phyloP scores from a whole-genome alignment of 2,113 vertebrate genomes.

The Crotalus tigris region DNA sequence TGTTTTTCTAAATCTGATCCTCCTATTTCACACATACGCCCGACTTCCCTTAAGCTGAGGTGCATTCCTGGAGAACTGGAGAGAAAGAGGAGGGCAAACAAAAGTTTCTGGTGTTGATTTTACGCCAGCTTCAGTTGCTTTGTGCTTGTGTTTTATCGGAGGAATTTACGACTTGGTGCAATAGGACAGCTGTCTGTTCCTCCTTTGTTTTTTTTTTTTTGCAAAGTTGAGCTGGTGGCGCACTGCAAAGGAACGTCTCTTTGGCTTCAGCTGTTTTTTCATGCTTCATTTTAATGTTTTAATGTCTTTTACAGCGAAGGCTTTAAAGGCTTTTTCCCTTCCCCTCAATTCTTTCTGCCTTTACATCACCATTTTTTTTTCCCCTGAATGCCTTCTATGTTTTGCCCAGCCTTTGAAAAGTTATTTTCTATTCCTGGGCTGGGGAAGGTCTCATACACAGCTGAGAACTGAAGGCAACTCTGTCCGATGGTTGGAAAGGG shows the following conservation, averaged over 20 bases:
- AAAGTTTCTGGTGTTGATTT: not conserved
- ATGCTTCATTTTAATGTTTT: constrained; percentile 5
- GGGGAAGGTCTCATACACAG: constrained; percentile 50
- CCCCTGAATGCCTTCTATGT: accelerated
- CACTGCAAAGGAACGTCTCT: constrained; percentile 17
- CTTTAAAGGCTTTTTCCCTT: not conserved
- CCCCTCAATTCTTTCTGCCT: not conserved
- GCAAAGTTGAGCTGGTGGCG: constrained; percentile 12
- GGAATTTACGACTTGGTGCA: constrained; percentile 26
- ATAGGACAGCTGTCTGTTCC: constrained; percentile 25
- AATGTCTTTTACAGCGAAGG: constrained; percentile 13
- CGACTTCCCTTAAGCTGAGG: accelerated
- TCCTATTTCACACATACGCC: too few relatives aligned
- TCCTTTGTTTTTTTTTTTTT: not conserved
- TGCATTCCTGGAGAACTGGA: not conserved
- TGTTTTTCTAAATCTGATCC: not conserved
- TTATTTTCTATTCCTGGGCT: constrained; percentile 47
- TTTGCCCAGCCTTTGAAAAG: constrained; percentile 35
- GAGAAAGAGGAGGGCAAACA: not conserved
- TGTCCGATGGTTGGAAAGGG: constrained; percentile 51
- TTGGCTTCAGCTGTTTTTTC: constrained; percentile 32
- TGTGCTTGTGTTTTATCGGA: not conserved
- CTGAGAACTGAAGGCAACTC: constrained; percentile 63
- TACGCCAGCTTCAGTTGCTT: not conserved
- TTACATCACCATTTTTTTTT: not conserved